Evolutionary conservation across 2,797 vertebrate species (phyloP).

Genomic region (Botia kubotai): DNA sequence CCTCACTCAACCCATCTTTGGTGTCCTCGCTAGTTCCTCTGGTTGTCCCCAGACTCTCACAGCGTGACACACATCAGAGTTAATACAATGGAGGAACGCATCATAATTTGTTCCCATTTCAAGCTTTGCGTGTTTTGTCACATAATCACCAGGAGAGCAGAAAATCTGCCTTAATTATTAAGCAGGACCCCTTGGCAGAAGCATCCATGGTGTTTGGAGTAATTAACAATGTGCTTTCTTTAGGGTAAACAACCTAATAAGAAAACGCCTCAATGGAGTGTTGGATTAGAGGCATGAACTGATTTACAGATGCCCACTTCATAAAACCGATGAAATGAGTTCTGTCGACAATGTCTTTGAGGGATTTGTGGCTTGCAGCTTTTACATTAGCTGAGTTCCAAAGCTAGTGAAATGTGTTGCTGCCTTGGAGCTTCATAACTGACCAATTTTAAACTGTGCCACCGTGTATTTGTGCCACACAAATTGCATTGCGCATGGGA

Average conservation of each 20-base stretch:
- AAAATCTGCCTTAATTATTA: slow-evolving; percentile 70
- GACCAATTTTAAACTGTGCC: no score
- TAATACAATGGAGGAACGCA: slow-evolving; percentile 38
- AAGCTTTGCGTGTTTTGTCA: slow-evolving; percentile 55
- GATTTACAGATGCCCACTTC: slow-evolving; percentile 60
- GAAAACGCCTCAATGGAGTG: slow-evolving; percentile 55
- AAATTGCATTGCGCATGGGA: no score
- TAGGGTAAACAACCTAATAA: slow-evolving; percentile 69
- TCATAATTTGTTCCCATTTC: slow-evolving; percentile 63
- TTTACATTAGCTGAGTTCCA: neutral
- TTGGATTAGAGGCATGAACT: slow-evolving; percentile 59
- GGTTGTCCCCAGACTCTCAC: neutral
- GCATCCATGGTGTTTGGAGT: slow-evolving; percentile 64
- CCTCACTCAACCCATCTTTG: neutral
- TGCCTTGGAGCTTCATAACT: neutral
- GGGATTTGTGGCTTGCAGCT: no score
- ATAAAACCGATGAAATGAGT: slow-evolving; percentile 47
- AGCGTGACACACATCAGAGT: neutral
- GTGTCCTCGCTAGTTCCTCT: neutral
- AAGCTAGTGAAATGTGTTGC: neutral
- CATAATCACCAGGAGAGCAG: slow-evolving; percentile 60
- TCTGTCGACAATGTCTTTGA: neutral
- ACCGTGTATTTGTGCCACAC: no score
- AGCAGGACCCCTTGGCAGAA: slow-evolving; percentile 58
- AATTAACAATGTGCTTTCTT: slow-evolving; percentile 73